Base-by-base conservation (phyloP, 2,113 vertebrate genomes). In the Centropristis striata region DNA sequence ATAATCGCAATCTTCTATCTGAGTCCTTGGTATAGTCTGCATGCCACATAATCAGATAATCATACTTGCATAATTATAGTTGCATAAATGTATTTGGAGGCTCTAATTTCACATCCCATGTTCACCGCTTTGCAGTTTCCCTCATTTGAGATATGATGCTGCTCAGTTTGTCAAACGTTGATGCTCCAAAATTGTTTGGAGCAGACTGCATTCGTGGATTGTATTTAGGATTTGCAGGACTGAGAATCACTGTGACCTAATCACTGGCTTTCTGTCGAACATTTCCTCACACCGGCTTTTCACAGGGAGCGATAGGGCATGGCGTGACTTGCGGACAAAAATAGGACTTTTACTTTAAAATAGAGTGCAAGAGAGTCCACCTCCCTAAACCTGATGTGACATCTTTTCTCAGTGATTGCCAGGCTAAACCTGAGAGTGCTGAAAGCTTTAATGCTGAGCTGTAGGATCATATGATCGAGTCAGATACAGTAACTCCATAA, bases 401-500 rank as follows among this genome's bases (percentile, higher is more conserved):
- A 44, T 68, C 41, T 58, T 60, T 69, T 78, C 50, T 66, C 21
- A 42, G 61, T 60, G 50, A 49, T 41, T 53, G 55, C 68, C 58
- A 8, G 60, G 36, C 42, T 39, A 12, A 61, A 85, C 55, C 39
- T 65, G 28, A 75, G 46, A 27, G 42, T 36, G 68, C 58, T 67
- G 42, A 67, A 76, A 75, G 69, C 66, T 75, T 55, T 32, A 61
- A 55, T 49, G 58, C 46, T 78, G 58, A 82, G 68, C 65, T 68
- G 16, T 11, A 7, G 66, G 65, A 83, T 85, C 72, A 75, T 60
- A 77, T 75, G 50, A 55, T 60, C 41, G 2, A n/a, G 60, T 64
- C 59, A 55, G 71, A 73, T 84, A 77, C 57, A 79, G 69, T 67
- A 54, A 67, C 68, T 53, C 37, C 28, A 80, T 78, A 51, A 55